Evolutionary conservation across 1,140 invertebrate genomes (phyloP).

Genomic region (Lepidotrigona ventralis): DNA sequence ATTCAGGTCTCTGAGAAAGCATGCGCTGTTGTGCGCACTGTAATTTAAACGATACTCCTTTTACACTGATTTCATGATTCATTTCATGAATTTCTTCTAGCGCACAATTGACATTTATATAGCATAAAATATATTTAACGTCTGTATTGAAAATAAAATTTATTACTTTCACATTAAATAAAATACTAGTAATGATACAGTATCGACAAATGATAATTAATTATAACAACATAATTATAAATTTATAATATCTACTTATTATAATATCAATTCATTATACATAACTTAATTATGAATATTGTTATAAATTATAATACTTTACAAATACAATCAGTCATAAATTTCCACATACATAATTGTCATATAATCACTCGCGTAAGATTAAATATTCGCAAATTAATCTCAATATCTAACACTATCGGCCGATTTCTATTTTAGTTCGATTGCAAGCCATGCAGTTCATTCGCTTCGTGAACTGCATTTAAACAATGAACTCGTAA

Average conservation of each 20-base stretch:
- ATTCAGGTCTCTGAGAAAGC: slow-evolving; percentile 10
- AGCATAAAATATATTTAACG: neutral
- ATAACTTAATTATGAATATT: too few species aligned
- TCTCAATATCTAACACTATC: neutral
- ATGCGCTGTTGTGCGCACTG: neutral
- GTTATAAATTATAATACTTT: too few species aligned
- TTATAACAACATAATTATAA: too few species aligned
- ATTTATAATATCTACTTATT: neutral
- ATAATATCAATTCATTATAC: neutral
- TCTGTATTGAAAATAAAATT: too few species aligned
- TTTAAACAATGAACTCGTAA: neutral
- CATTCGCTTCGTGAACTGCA: neutral
- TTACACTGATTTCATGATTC: neutral
- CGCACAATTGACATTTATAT: neutral
- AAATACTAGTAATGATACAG: neutral
- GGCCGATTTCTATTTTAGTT: too few species aligned
- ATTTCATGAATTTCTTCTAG: neutral
- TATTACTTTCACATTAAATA: neutral
- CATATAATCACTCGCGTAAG: neutral
- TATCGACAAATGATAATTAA: neutral
- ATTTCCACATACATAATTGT: neutral
- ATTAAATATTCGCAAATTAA: neutral
- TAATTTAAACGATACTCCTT: neutral
- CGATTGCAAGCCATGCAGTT: too few species aligned
- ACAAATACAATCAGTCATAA: neutral